Base-by-base conservation (phyloP, 1,140 invertebrate species). In the Lordiphosa mommai region DNA sequence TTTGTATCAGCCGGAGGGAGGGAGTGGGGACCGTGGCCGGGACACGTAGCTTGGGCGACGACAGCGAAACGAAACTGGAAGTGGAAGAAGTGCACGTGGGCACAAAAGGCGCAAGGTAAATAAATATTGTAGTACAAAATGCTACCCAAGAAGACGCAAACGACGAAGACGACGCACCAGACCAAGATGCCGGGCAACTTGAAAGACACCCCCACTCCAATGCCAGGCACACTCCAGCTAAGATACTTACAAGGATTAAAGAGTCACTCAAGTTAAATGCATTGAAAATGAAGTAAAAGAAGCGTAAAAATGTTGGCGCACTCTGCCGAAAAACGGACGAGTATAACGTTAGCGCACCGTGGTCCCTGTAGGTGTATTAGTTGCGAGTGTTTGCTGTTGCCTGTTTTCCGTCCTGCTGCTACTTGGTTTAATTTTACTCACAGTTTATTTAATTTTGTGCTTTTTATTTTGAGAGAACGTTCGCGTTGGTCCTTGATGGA, bases 191-290 rank as follows among this genome's bases (percentile, higher is more conserved):
- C 50, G 7, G 16, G 30, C 10, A 49, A 57, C 53, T 49, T 49
- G 27, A 58, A 51, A 70, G 30, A 36, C 38, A 27, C 16, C 38
- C 3, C 43, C 13, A 12, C 7, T 13, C 49, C 41, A 14, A 37
- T 2, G 20, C 3, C 14, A 33, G 61, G 47, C 44, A 46, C 51
- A 49, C 60, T 41, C 37, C 40, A 55, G 61, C 60, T 86, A 73
- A 86, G 82, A 86, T 82, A 73, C 76, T 87, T 84, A 84, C 84
- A 85, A 76, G 84, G 77, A 87, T 87, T 87, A 87, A 87, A 87
- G 84, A 87, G 84, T 87, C 84, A 87, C 84, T 87, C 79, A 87
- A 87, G 84, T 87, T 87, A 87, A 87, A 87, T 87, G 84, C 84
- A 87, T 86, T 86, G 69, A 86, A 86, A 86, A 84, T 77, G 73